These are phyloP conservation scores for Andrena bicolor DNA, from an alignment of 2,888 invertebrate genomes.

Conservation along the genomic window DNA sequence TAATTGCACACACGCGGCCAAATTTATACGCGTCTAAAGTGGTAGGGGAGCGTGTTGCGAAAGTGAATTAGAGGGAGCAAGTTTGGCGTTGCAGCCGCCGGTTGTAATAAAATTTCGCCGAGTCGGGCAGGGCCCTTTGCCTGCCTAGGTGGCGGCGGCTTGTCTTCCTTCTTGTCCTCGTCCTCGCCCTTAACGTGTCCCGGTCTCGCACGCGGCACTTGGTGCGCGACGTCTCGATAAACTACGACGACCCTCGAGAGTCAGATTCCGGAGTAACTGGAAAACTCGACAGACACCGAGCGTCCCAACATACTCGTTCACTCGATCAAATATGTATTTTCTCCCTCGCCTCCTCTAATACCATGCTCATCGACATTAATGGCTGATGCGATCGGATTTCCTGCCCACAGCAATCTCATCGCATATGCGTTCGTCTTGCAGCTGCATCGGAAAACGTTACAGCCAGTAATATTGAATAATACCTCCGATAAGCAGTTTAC, in stretches of 20 bases:
- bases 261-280: conserved; percentile 20
- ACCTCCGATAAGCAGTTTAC: not conserved
- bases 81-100: conserved; percentile 18
- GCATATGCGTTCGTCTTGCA: no score
- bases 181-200: not conserved
- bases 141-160: no score
- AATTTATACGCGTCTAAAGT: conserved; percentile 38
- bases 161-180: not conserved
- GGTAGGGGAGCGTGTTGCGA: conserved; percentile 21
- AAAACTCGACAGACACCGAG: conserved; percentile 6
- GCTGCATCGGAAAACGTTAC: no score
- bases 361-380: no score
- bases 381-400: no score
- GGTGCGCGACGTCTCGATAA: conserved; percentile 38
- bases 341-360: no score
- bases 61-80: conserved; percentile 59
- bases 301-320: not conserved
- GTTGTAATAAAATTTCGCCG: conserved; percentile 61
- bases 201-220: not conserved
- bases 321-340: no score
- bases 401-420: no score
- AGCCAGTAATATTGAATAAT: no score
- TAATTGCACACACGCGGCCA: conserved; percentile 57
- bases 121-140: conserved; percentile 3
- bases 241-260: conserved; percentile 42